A percentile compares a stretch with the other conserved stretches of the same genome.
phyloP scores from a whole-genome alignment of 2,113 vertebrate genomes.

The Anguilla japonica region DNA sequence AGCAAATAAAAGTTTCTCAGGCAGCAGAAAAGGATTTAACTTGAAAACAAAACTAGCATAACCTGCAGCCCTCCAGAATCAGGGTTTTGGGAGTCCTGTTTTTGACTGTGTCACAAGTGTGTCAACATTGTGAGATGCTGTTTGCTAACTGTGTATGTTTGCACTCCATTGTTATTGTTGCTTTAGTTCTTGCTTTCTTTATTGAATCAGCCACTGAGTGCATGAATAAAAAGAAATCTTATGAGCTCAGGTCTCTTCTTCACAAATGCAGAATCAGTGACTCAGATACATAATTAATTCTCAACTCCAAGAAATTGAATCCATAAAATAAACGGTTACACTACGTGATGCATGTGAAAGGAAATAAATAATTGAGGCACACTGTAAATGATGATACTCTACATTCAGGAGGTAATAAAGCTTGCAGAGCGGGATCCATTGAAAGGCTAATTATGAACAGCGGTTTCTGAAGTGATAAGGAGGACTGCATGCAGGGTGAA shows the following conservation, averaged over 20 bases:
- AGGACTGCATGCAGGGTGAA: neutral
- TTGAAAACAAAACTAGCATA: too few relatives aligned
- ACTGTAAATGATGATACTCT: neutral
- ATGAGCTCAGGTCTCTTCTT: neutral
- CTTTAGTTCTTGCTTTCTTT: neutral
- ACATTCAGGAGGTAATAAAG: neutral
- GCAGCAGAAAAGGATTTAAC: neutral
- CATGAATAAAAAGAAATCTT: neutral
- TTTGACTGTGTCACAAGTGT: neutral
- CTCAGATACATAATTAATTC: slow-evolving; percentile 9
- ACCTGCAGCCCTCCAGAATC: too few relatives aligned
- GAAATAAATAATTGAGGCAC: neutral
- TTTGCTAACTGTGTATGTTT: neutral
- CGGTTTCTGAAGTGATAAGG: neutral
- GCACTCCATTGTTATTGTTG: neutral
- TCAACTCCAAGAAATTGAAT: slow-evolving; percentile 2
- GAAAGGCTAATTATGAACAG: slow-evolving; percentile 1
- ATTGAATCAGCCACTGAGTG: neutral
- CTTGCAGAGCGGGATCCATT: neutral
- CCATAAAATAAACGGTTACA: neutral
- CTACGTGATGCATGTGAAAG: neutral
- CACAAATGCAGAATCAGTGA: neutral
- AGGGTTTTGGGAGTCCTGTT: neutral
- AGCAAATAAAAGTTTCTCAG: neutral
- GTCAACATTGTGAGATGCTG: neutral